A percentile compares a stretch with the other conserved stretches of the same genome.
These are phyloP conservation scores for Trissoscelio sp. DNA, from an alignment of 2,888 invertebrate genomes.

Conservation along the genomic window DNA sequence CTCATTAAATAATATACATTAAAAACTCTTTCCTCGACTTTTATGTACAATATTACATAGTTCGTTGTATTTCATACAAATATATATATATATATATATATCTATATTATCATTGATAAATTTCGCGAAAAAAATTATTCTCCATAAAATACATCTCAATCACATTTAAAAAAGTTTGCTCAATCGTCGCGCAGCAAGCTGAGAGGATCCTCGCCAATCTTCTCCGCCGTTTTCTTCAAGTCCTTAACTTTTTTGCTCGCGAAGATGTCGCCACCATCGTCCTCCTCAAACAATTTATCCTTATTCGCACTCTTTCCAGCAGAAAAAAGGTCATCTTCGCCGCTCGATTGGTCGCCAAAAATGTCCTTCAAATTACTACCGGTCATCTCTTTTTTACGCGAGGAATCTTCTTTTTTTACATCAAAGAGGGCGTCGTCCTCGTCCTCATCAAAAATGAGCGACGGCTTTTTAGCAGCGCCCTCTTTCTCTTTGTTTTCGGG, in stretches of 20 bases:
- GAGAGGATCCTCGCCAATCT: conserved; percentile 80
- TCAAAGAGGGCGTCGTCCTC: conserved; percentile 58
- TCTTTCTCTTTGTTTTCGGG: conserved; percentile 27
- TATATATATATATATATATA: no score
- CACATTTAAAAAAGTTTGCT: no score
- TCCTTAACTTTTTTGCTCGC: conserved; percentile 77
- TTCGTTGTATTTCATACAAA: conserved; percentile 38
- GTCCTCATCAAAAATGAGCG: conserved; percentile 14
- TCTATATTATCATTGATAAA: no score
- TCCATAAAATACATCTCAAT: conserved; percentile 8
- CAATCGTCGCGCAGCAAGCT: conserved; percentile 79
- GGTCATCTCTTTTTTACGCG: conserved; percentile 68
- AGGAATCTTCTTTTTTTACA: conserved; percentile 58
- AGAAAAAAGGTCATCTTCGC: conserved; percentile 79
- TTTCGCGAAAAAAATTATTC: no score
- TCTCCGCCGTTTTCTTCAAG: conserved; percentile 80
- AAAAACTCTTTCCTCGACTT: conserved; percentile 16
- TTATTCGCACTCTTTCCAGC: conserved; percentile 66
- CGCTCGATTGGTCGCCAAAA: conserved; percentile 78
- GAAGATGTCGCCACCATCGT: conserved; percentile 65
- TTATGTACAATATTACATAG: conserved; percentile 14
- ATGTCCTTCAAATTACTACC: conserved; percentile 76
- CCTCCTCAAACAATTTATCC: conserved; percentile 72
- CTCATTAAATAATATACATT: conserved; percentile 38
- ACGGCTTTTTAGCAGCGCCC: background rate